Evolutionary conservation across 2,113 vertebrate genomes (phyloP).

Genomic region (Campylomormyrus numenius): DNA sequence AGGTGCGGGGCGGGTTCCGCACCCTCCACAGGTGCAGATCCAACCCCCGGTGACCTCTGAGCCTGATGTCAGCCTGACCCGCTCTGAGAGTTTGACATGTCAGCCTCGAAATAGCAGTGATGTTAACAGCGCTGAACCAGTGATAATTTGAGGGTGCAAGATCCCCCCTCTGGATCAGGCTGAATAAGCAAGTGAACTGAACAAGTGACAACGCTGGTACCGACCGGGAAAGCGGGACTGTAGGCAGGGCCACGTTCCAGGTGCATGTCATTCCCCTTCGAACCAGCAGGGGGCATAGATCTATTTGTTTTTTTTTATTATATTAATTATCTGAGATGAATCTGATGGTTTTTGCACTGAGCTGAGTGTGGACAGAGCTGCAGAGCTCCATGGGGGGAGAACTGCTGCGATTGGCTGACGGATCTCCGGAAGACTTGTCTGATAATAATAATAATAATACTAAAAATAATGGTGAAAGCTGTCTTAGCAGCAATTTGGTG

Average conservation of each 20-base stretch:
- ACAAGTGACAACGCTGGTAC: neutral
- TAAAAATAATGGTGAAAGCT: neutral
- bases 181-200: neutral
- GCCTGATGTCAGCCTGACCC: neutral
- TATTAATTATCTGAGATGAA: slow-evolving; percentile 41
- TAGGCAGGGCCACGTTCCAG: neutral
- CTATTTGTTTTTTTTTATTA: slow-evolving; percentile 12
- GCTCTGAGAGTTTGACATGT: neutral
- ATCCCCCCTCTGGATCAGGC: neutral
- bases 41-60: neutral
- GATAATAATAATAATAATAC: neutral
- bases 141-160: neutral
- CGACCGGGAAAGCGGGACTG: neutral
- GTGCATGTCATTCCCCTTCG: slow-evolving; percentile 8
- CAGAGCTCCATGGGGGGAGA: slow-evolving; percentile 11
- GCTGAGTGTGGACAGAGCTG: neutral
- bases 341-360: slow-evolving; percentile 22
- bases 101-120: neutral
- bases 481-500: neutral
- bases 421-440: neutral
- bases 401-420: neutral
- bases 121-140: neutral
- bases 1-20: neutral
- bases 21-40: neutral
- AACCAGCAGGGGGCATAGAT: slow-evolving; percentile 38